Conservation (phyloP, 2,797 vertebrate species). For the Todus mexicanus region DNA sequence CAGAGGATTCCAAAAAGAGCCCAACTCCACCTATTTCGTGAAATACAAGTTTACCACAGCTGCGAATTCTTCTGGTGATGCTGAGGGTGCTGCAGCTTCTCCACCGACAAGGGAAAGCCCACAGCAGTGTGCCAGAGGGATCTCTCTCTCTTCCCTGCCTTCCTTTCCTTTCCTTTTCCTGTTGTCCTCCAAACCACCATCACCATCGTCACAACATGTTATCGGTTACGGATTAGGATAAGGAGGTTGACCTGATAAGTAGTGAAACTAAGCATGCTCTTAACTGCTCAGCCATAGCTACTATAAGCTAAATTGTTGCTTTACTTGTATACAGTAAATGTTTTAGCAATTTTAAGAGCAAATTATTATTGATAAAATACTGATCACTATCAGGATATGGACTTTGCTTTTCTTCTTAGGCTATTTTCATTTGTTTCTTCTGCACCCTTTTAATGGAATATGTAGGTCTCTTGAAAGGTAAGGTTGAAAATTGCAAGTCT, state of each 20-base stretch:
- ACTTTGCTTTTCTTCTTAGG: slow-evolving; percentile 81
- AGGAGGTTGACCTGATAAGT: not conserved
- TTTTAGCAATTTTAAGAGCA: slow-evolving; percentile 43
- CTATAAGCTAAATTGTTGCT: slow-evolving; percentile 17
- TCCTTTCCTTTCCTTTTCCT: not conserved
- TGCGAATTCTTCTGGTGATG: not conserved
- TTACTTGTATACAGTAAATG: slow-evolving; percentile 5
- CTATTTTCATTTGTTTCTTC: slow-evolving; percentile 87
- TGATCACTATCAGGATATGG: slow-evolving; percentile 69
- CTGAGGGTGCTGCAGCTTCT: not conserved
- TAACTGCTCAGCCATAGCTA: not conserved
- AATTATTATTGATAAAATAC: slow-evolving; percentile 35
- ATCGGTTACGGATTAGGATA: not conserved
- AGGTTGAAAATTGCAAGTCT: slow-evolving; percentile 78
- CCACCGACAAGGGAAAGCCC: not conserved
- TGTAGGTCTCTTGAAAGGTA: slow-evolving; percentile 91
- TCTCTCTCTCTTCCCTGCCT: not conserved
- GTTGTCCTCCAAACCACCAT: not conserved
- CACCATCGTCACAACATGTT: not conserved
- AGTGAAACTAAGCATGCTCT: not conserved
- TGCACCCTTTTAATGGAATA: slow-evolving; percentile 86
- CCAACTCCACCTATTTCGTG: not conserved
- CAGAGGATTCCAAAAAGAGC: not conserved
- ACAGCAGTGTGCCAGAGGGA: not conserved
- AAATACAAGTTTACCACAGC: not conserved